These are phyloP conservation scores for Leuciscus waleckii DNA, from an alignment of 2,797 vertebrate species.

Conservation along the genomic window DNA sequence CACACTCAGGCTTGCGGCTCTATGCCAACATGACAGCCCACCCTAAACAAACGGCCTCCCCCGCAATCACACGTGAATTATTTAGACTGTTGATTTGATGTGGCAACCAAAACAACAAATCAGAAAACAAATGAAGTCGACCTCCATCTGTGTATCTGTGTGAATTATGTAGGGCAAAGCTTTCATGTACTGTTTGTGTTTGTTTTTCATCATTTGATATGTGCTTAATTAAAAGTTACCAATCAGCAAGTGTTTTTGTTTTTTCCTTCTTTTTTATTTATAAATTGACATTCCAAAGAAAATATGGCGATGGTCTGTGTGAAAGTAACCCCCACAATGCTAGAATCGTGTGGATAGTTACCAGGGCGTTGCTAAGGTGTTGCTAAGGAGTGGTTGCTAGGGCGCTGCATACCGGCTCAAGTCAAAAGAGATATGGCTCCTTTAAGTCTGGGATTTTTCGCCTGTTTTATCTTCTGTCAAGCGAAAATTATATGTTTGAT, in stretches of 20 bases:
- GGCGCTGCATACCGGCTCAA: not conserved
- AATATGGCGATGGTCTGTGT: not conserved
- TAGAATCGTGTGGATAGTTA: not conserved
- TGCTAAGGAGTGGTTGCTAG: not conserved
- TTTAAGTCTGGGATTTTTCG: not conserved
- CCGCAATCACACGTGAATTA: conserved; percentile 41
- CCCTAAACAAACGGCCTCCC: conserved; percentile 44
- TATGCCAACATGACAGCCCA: conserved; percentile 12
- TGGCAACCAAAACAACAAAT: conserved; percentile 50
- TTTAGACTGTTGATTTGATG: conserved; percentile 46
- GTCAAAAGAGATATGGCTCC: not conserved
- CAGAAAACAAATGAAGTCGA: conserved; percentile 47
- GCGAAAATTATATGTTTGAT: not conserved
- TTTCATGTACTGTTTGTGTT: conserved; percentile 40
- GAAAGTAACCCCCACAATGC: not conserved
- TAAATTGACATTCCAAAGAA: not conserved
- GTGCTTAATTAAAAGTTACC: conserved; percentile 36
- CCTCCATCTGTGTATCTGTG: conserved; percentile 8
- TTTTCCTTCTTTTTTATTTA: not conserved
- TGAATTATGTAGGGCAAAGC: conserved; percentile 33
- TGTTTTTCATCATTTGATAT: conserved; percentile 17
- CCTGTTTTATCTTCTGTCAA: not conserved
- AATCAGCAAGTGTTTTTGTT: not conserved
- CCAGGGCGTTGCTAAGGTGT: not conserved
- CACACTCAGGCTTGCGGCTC: conserved; percentile 24